Evolutionary conservation across 1,140 invertebrate species (phyloP).

Genomic region (Pantala flavescens): DNA sequence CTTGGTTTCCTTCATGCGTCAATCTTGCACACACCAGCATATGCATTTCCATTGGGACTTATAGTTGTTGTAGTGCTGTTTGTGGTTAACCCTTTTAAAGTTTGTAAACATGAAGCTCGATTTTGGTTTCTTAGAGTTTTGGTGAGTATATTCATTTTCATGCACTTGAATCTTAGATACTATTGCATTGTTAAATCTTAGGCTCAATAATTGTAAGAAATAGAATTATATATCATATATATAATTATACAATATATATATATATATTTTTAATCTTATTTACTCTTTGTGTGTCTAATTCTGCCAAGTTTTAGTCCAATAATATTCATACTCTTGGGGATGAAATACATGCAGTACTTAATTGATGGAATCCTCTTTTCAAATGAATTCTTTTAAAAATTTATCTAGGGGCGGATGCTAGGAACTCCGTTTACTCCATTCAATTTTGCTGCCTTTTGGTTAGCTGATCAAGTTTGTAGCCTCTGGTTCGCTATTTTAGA

Average conservation of each 20-base stretch:
- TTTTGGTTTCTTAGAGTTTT: conserved; percentile 44
- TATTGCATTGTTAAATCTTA: too few species aligned
- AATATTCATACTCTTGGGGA: too few species aligned
- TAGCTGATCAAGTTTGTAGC: conserved; percentile 84
- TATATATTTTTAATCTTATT: too few species aligned
- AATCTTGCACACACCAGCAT: conserved; percentile 59
- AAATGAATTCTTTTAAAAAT: too few species aligned
- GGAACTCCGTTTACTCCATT: conserved; percentile 76
- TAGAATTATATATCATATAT: too few species aligned
- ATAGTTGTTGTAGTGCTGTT: conserved; percentile 59
- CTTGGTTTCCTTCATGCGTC: conserved; percentile 30
- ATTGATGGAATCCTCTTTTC: too few species aligned
- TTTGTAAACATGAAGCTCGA: conserved; percentile 36
- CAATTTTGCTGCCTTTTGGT: conserved; percentile 87
- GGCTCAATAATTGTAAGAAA: too few species aligned
- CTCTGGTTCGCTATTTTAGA: conserved; percentile 65
- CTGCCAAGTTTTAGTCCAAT: too few species aligned
- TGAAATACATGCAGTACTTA: too few species aligned
- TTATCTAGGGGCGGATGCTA: conserved; percentile 49
- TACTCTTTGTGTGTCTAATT: too few species aligned
- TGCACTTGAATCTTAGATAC: conserved; percentile 31
- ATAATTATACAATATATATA: too few species aligned
- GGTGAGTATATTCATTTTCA: conserved; percentile 63
- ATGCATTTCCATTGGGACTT: conserved; percentile 62
- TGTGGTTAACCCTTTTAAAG: conserved; percentile 58